These are phyloP conservation scores for Misgurnus anguillicaudatus DNA, from an alignment of 2,113 vertebrate genomes.

Conservation along the genomic window DNA sequence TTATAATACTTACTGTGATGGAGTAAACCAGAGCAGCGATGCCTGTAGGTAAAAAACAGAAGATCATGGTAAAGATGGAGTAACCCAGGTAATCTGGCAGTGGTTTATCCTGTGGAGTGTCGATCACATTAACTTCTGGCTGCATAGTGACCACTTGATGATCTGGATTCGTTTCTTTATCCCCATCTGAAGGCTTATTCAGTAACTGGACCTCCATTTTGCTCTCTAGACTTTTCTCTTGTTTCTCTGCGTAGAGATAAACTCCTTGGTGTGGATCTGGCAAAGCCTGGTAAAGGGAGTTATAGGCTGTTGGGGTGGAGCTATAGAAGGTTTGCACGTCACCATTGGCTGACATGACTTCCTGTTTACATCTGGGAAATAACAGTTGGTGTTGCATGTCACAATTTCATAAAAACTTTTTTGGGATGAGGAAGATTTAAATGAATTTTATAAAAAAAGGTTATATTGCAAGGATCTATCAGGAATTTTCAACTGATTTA, in stretches of 20 bases:
- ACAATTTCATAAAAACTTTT: no score
- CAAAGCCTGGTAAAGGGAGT: background rate
- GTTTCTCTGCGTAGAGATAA: no score
- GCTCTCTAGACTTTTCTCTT: no score
- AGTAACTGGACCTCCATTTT: no score
- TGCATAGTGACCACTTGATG: conserved; percentile 57
- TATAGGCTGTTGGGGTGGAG: background rate
- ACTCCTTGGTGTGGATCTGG: conserved; percentile 16
- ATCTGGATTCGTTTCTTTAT: background rate
- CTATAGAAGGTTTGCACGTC: background rate
- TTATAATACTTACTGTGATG: conserved; percentile 40
- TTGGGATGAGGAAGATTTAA: no score
- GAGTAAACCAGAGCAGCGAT: conserved; percentile 60
- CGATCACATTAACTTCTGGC: conserved; percentile 59
- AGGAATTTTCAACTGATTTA: no score
- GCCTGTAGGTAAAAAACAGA: conserved; percentile 75
- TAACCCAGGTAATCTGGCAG: conserved; percentile 71
- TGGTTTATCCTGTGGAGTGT: conserved; percentile 46
- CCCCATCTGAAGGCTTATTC: no score
- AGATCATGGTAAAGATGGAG: conserved; percentile 77
- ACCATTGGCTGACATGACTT: no score
- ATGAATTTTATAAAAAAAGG: no score
- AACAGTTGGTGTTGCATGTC: no score
- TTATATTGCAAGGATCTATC: no score
- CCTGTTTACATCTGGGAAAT: no score